phyloP scores from a whole-genome alignment of 2,797 vertebrate species.

The Pagetopsis macropterus region DNA sequence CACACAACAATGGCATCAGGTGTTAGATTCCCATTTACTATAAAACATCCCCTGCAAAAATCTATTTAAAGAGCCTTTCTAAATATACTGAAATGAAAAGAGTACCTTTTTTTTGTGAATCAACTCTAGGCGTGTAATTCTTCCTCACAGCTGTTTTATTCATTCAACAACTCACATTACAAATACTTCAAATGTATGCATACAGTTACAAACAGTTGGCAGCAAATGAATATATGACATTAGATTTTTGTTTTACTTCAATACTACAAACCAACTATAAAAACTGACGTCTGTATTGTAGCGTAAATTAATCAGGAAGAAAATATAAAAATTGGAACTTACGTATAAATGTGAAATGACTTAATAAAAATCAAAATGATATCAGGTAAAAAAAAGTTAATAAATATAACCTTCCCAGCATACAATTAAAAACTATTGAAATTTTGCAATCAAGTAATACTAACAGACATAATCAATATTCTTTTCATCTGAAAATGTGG shows the following conservation, averaged over 20 bases:
- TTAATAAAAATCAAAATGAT: slow-evolving; percentile 99
- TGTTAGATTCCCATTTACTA: slow-evolving; percentile 13
- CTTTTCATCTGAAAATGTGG: slow-evolving; percentile 97
- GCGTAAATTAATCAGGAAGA: slow-evolving; percentile 97
- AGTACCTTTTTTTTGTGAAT: neutral
- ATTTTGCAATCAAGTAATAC: slow-evolving; percentile 99
- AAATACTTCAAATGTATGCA: slow-evolving; percentile 99
- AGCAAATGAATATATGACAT: slow-evolving; percentile 99
- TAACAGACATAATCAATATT: slow-evolving; percentile 97
- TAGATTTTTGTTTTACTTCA: slow-evolving; percentile 94
- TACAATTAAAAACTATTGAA: slow-evolving; percentile 99
- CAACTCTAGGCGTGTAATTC: slow-evolving; percentile 22
- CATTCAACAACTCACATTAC: slow-evolving; percentile 99
- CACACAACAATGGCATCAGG: slow-evolving; percentile 22
- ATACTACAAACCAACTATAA: slow-evolving; percentile 99
- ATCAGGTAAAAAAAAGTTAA: slow-evolving; percentile 97
- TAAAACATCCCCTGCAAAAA: neutral
- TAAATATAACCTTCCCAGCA: slow-evolving; percentile 99
- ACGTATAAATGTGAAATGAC: slow-evolving; percentile 96
- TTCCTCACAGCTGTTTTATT: slow-evolving; percentile 98
- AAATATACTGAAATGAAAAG: slow-evolving; percentile 4
- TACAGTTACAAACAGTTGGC: slow-evolving; percentile 99
- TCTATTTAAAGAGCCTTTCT: neutral
- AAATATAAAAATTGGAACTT: slow-evolving; percentile 99
- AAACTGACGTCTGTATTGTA: slow-evolving; percentile 97